phyloP scores from a whole-genome alignment of 2,888 invertebrate genomes.

The Andrena minutula region DNA sequence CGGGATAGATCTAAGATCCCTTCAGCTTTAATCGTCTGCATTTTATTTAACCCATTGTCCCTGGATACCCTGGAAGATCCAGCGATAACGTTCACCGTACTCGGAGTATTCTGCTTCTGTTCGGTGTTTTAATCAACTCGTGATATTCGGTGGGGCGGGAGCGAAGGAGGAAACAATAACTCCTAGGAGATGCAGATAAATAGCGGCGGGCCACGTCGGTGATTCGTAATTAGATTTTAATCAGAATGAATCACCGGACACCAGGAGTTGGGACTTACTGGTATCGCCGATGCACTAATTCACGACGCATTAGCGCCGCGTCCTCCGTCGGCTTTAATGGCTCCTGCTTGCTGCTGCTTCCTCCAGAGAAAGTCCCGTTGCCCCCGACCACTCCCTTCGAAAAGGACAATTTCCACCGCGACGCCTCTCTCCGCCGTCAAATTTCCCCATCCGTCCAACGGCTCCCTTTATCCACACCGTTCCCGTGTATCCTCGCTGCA shows the following conservation, averaged over 20 bases:
- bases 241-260: constrained; percentile 61
- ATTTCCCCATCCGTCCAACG: constrained; percentile 14
- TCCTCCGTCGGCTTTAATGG: constrained; percentile 58
- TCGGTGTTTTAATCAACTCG: background rate
- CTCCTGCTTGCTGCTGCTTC: constrained; percentile 38
- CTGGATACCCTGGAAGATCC: background rate
- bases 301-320: constrained; percentile 61
- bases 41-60: background rate
- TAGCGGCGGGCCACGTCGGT: constrained; percentile 16
- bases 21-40: background rate
- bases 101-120: background rate
- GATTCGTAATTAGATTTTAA: constrained; percentile 65
- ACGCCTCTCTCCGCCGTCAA: constrained; percentile 22
- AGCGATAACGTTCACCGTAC: background rate
- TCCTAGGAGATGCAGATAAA: constrained; percentile 40
- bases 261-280: constrained; percentile 42
- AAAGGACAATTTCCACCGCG: constrained; percentile 29
- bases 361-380: constrained; percentile 28
- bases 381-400: background rate
- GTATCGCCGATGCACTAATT: constrained; percentile 70
- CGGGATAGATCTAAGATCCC: background rate
- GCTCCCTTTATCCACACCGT: constrained; percentile 19
- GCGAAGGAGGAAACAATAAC: constrained; percentile 39
- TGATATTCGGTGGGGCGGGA: background rate
- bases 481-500: constrained; percentile 2